A percentile compares a stretch with the other conserved stretches of the same genome.
phyloP scores from a whole-genome alignment of 2,797 vertebrate species.

The Austrolebias charrua region DNA sequence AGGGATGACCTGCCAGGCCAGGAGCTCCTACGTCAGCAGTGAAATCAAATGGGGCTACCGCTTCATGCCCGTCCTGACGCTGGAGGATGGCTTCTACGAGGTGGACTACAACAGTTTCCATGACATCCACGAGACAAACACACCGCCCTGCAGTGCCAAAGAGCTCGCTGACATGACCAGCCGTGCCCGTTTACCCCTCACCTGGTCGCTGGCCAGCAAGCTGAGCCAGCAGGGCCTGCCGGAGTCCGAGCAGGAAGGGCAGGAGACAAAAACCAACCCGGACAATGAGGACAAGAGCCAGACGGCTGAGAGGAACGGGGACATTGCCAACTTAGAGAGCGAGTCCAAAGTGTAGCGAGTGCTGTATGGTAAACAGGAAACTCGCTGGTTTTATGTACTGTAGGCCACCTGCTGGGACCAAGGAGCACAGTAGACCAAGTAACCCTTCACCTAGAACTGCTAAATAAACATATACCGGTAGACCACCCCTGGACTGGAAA shows the following conservation, averaged over 20 bases:
- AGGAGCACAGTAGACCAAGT: slow-evolving; percentile 61
- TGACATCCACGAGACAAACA: slow-evolving; percentile 95
- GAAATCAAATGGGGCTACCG: slow-evolving; percentile 98
- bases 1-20: slow-evolving; percentile 99
- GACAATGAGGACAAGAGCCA: slow-evolving; percentile 79
- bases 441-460: slow-evolving; percentile 52
- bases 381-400: slow-evolving; percentile 22
- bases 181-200: slow-evolving; percentile 87
- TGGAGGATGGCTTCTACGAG: slow-evolving; percentile 98
- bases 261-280: slow-evolving; percentile 74
- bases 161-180: slow-evolving; percentile 88
- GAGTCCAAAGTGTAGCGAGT: slow-evolving; percentile 92
- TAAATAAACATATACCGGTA: no score
- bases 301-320: slow-evolving; percentile 90
- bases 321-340: slow-evolving; percentile 90
- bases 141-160: slow-evolving; percentile 91
- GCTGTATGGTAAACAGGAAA: slow-evolving; percentile 5
- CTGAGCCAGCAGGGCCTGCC: slow-evolving; percentile 91
- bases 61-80: slow-evolving; percentile 94
- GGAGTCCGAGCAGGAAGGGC: slow-evolving; percentile 78
- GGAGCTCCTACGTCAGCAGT: slow-evolving; percentile 93
- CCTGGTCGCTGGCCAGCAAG: slow-evolving; percentile 94
- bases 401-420: slow-evolving; percentile 38
- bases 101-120: slow-evolving; percentile 99
- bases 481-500: slow-evolving; percentile 53